Conservation (phyloP, 2,113 vertebrate species). For the Myotis brandtii region DNA sequence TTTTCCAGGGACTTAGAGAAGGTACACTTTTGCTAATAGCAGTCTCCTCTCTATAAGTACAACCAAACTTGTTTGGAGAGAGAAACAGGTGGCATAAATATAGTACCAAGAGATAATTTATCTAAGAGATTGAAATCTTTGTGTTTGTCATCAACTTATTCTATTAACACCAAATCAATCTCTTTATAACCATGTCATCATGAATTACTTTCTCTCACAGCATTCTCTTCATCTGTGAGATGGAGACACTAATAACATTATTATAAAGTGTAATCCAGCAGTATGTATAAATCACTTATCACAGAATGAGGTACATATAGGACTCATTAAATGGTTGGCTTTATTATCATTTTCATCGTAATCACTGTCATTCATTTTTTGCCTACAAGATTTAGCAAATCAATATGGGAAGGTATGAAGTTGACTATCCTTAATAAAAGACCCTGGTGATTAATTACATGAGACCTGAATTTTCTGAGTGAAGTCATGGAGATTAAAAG, state of each 20-base stretch:
- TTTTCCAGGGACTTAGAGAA: neutral
- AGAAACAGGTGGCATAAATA: neutral
- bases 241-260: neutral
- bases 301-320: neutral
- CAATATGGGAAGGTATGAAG: neutral
- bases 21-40: neutral
- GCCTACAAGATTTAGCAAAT: neutral
- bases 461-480: neutral
- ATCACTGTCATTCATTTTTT: neutral
- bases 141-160: neutral
- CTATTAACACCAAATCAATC: neutral
- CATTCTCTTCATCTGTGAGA: neutral
- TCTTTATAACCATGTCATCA: neutral
- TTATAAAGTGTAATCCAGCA: neutral
- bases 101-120: neutral
- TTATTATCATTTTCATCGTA: neutral
- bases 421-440: neutral
- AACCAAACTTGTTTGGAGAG: neutral
- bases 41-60: neutral
- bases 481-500: neutral
- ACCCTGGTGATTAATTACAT: neutral
- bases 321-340: neutral
- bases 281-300: neutral
- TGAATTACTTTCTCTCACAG: neutral
- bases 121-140: neutral